Conservation (phyloP, 2,797 vertebrate species). For the Rachycentron canadum region DNA sequence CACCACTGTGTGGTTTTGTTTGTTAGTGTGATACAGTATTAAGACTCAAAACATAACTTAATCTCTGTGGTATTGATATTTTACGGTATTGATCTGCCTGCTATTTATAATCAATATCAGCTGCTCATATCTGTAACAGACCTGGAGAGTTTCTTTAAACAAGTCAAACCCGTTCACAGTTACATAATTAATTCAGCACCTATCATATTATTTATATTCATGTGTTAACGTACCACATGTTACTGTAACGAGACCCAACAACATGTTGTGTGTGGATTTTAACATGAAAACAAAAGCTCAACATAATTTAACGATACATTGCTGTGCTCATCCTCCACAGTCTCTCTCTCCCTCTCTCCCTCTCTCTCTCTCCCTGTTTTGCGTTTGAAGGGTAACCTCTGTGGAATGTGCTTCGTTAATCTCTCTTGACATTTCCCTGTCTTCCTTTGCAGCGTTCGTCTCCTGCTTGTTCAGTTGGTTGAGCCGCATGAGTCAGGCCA, state of each 20-base stretch:
- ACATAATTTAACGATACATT: no score
- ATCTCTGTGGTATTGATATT: no score
- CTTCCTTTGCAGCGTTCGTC: constrained; percentile 63
- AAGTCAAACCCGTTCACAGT: no score
- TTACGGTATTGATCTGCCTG: no score
- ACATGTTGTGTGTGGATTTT: not conserved
- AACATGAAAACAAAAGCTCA: constrained; percentile 33
- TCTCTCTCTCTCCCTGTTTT: constrained; percentile 24
- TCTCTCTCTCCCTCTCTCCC: not conserved
- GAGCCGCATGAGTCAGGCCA: constrained; percentile 62
- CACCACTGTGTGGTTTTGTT: no score
- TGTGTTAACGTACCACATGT: no score
- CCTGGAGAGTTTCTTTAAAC: no score
- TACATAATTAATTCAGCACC: no score
- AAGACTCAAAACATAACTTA: not conserved
- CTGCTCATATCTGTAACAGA: no score
- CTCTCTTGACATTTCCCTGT: constrained; percentile 82
- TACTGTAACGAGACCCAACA: not conserved
- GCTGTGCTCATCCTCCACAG: constrained; percentile 24
- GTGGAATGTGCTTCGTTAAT: constrained; percentile 79
- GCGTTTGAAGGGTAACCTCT: constrained; percentile 75
- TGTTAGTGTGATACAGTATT: no score
- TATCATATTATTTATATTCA: no score
- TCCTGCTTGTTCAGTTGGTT: constrained; percentile 65
- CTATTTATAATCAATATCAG: no score